These are phyloP conservation scores for Numenius arquata DNA, from an alignment of 2,113 vertebrate genomes.

Conservation along the genomic window DNA sequence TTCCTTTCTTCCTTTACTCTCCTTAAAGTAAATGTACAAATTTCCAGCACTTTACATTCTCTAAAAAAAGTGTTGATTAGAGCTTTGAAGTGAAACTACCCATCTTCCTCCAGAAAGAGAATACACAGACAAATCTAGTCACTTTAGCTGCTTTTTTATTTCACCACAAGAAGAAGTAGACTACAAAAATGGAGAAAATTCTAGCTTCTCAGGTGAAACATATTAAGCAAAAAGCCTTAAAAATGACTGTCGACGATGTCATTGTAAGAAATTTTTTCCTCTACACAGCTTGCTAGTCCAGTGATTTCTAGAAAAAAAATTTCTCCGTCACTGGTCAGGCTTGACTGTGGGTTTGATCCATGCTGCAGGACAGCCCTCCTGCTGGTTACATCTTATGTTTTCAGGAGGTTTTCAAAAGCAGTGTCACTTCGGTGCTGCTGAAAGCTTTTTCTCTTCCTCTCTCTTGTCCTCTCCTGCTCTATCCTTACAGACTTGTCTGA, in stretches of 20 bases:
- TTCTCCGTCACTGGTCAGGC: neutral
- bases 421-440: neutral
- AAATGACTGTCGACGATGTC: neutral
- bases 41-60: neutral
- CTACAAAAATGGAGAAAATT: neutral
- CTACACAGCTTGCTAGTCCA: neutral
- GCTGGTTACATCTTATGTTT: neutral
- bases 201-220: neutral
- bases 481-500: neutral
- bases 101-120: neutral
- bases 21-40: neutral
- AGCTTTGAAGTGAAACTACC: neutral
- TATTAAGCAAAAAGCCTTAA: neutral
- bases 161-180: neutral
- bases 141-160: neutral
- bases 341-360: neutral
- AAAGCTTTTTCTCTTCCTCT: neutral
- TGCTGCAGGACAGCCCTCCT: neutral
- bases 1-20: neutral
- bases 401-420: neutral
- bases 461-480: neutral
- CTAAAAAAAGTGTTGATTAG: neutral
- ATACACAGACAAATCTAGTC: neutral
- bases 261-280: neutral
- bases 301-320: neutral